phyloP scores from a whole-genome alignment of 1,140 invertebrate genomes.

The Eciton burchellii region DNA sequence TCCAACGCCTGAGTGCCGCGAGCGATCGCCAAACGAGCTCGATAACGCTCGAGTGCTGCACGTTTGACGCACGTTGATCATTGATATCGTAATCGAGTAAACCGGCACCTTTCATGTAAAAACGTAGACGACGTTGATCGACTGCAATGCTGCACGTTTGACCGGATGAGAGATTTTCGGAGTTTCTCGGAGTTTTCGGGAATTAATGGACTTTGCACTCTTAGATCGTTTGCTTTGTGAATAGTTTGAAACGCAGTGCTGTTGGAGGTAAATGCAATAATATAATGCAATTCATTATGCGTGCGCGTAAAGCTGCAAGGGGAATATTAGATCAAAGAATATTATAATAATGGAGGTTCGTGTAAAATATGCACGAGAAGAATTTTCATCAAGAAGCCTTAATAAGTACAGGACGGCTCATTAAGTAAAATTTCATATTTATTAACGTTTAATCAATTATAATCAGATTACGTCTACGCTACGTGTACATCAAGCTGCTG shows the following conservation, averaged over 20 bases:
- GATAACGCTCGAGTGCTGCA: constrained; percentile 24
- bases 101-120: constrained; percentile 2
- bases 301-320: neutral
- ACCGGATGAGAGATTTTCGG: neutral
- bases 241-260: neutral
- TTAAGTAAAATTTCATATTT: no score
- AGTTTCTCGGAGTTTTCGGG: neutral
- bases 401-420: no score
- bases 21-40: constrained; percentile 29
- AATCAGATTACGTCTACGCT: no score
- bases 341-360: neutral
- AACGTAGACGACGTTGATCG: neutral
- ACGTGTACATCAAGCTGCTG: no score
- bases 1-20: constrained; percentile 8
- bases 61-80: neutral
- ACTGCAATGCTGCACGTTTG: constrained; percentile 14
- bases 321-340: neutral
- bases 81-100: neutral
- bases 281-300: neutral
- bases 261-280: neutral
- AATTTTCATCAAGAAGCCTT: no score
- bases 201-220: neutral
- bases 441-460: no score
- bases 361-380: no score
- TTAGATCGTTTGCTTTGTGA: neutral